Conservation (phyloP, 1,140 invertebrate genomes). For the Liolophura sinensis region DNA sequence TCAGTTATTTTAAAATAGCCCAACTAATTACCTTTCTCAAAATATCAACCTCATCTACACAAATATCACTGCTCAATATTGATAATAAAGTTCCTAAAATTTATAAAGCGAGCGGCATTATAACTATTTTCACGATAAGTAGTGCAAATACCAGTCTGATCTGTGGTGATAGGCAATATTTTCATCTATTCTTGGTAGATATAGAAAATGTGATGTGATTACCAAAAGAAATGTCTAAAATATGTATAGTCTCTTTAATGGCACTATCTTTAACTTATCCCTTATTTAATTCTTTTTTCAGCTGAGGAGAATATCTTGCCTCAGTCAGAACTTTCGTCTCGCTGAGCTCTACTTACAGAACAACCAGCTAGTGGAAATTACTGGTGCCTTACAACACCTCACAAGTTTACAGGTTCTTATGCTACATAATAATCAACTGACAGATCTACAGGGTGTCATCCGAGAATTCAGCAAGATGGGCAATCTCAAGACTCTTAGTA, state of each 20-base stretch:
- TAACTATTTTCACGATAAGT: too few species aligned
- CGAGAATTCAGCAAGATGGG: slow-evolving; percentile 51
- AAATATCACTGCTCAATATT: too few species aligned
- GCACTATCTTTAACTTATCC: neutral
- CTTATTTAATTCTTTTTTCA: slow-evolving; percentile 15
- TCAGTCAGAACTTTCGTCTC: slow-evolving; percentile 38
- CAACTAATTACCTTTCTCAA: too few species aligned
- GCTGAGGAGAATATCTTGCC: slow-evolving; percentile 37
- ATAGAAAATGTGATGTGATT: neutral
- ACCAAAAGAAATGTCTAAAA: neutral
- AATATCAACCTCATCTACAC: too few species aligned
- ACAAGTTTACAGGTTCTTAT: slow-evolving; percentile 43
- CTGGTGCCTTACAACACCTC: slow-evolving; percentile 40
- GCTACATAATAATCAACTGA: slow-evolving; percentile 53
- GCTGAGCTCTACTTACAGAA: slow-evolving; percentile 49
- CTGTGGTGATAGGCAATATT: neutral
- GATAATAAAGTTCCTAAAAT: too few species aligned
- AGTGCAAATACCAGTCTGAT: too few species aligned
- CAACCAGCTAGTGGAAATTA: slow-evolving; percentile 49
- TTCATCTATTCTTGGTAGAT: neutral
- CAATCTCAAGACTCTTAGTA: slow-evolving; percentile 46
- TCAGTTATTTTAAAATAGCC: too few species aligned
- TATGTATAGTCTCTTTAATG: slow-evolving; percentile 1
- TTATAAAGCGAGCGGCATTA: too few species aligned
- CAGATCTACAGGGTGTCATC: slow-evolving; percentile 44